Conservation (phyloP, 2,797 vertebrate species). For the Trematomus bernacchii region DNA sequence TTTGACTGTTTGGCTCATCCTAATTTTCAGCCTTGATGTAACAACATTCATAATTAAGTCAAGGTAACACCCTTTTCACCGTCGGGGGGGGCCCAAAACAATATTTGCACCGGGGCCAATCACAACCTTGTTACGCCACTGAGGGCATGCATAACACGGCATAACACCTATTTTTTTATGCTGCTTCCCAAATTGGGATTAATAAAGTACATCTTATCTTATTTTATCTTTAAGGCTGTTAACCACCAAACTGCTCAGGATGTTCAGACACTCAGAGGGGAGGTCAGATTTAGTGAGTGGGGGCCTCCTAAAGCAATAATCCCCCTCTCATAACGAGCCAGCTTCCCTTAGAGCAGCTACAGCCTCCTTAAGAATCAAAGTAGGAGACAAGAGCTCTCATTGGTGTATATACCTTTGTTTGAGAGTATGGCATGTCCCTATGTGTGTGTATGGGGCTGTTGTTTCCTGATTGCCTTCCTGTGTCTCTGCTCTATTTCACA, state of each 20-base stretch:
- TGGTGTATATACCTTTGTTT: background rate
- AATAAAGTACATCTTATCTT: no score
- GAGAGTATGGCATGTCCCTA: background rate
- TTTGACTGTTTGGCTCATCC: no score
- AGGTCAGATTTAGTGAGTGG: conserved; percentile 33
- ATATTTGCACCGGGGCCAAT: no score
- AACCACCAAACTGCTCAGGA: conserved; percentile 12
- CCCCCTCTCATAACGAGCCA: conserved; percentile 32
- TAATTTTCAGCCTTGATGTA: no score
- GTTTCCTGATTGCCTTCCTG: background rate
- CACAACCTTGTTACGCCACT: no score
- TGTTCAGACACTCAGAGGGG: conserved; percentile 20
- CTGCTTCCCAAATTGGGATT: no score
- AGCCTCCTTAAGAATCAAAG: conserved; percentile 13
- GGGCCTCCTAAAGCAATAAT: conserved; percentile 36
- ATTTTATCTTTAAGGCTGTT: background rate
- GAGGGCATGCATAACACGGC: no score
- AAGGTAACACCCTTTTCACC: no score
- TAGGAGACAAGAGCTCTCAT: conserved; percentile 6
- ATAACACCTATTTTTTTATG: background rate
- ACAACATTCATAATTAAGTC: no score
- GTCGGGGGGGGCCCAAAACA: no score
- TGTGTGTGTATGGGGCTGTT: background rate
- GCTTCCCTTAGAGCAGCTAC: conserved; percentile 29
- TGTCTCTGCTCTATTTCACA: background rate